Evolutionary conservation across 2,888 invertebrate species (phyloP).

Genomic region (Xestia xanthographa): DNA sequence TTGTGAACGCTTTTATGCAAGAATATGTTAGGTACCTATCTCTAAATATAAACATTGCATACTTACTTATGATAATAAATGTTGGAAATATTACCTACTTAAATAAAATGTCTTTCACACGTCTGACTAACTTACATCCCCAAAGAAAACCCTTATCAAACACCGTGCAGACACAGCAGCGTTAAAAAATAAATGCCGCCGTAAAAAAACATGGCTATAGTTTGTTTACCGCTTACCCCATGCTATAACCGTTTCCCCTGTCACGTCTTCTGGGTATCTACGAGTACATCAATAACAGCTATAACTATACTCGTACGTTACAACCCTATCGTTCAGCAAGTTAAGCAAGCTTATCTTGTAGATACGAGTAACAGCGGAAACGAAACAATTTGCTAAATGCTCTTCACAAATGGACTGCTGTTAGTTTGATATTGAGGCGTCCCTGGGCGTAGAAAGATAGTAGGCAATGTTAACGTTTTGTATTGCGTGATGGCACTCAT

Average conservation of each 20-base stretch:
- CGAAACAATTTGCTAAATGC: slow-evolving; percentile 54
- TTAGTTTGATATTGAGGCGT: slow-evolving; percentile 16
- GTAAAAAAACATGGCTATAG: slow-evolving; percentile 2
- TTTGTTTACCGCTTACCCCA: slow-evolving; percentile 5
- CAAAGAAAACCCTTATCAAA: background rate
- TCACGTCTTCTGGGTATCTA: slow-evolving; percentile 10
- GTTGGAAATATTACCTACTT: background rate
- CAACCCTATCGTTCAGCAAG: slow-evolving; percentile 13
- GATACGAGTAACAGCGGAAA: slow-evolving; percentile 23
- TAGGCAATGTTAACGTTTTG: background rate
- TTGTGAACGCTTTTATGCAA: background rate
- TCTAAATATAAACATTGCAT: background rate
- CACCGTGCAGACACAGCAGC: background rate
- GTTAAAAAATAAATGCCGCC: background rate
- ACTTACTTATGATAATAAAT: background rate
- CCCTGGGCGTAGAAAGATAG: background rate
- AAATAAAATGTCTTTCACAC: background rate
- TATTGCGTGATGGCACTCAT: background rate
- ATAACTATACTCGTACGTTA: slow-evolving; percentile 12
- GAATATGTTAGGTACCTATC: background rate
- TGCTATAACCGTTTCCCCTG: background rate
- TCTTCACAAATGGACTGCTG: slow-evolving; percentile 19
- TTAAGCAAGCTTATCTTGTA: slow-evolving; percentile 34
- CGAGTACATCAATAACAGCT: background rate
- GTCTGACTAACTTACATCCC: background rate